Base-by-base conservation (phyloP, 1,140 invertebrate species). In the Battus philenor region DNA sequence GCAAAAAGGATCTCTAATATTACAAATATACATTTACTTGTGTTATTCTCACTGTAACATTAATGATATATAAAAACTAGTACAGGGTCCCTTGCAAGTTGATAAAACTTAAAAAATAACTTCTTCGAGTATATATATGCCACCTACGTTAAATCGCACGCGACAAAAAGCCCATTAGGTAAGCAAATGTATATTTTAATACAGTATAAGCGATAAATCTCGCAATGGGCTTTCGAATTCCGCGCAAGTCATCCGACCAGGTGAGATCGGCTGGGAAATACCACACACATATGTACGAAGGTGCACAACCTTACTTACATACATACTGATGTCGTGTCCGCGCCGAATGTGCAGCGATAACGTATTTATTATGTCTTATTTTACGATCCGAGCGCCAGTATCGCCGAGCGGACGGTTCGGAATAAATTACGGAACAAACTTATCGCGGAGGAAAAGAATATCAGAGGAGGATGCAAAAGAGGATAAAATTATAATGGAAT, bases 171-270 rank as follows among this genome's bases (percentile, higher is more conserved):
- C 62, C 66, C 71, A 81, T 81, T 79, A 76, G 62, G 66, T 68
- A 81, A 71, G 67, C 68, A 73, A 80, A 77, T 81, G 72, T 79
- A 79, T 77, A 78, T 79, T 80, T 80, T 80, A 80, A 81, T 74
- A 71, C 70, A 79, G 73, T 79, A 80, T 80, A 74, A 76, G 67
- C 80, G 63, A 84, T 84, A 80, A 84, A 84, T 84, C 79, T 79
- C 71, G 67, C 68, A 67, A 80, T 80, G 80, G 74, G 80, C 80
- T 84, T 84, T 84, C 80, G 70, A 84, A 84, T 84, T 84, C 80
- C 80, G 69, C 70, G 68, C 75, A 78, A 79, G 75, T 78, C 75
- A 80, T 75, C 77, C 71, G 68, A 67, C 75, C 70, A 78, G 75
- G 77, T 81, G 77, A 84, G 80, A 81, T 81, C 75, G 75, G 48